phyloP scores from a whole-genome alignment of 2,113 vertebrate genomes.

The Podocnemis expansa region DNA sequence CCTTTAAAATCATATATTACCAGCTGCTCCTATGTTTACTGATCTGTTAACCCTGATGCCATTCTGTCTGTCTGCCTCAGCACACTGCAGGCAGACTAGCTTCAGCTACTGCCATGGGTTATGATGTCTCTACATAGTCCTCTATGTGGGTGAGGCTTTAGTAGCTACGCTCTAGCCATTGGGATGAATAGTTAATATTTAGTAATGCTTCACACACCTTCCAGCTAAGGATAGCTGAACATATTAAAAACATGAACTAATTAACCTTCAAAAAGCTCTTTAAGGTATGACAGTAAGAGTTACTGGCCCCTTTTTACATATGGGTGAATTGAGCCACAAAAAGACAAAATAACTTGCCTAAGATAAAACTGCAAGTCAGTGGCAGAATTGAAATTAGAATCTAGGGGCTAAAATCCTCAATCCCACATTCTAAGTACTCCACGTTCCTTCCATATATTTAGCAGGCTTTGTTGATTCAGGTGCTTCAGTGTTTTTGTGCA shows the following conservation, averaged over 20 bases:
- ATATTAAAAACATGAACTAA: conserved; percentile 12
- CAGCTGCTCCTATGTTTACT: not conserved
- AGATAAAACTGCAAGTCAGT: not conserved
- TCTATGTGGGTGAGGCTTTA: not conserved
- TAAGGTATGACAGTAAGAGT: conserved; percentile 26
- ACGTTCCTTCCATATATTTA: not conserved
- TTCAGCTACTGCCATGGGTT: not conserved
- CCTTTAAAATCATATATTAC: not conserved
- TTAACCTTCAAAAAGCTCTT: not conserved
- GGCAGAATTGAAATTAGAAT: not conserved
- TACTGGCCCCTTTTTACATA: conserved; percentile 13
- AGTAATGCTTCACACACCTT: not conserved
- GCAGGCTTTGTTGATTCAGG: conserved; percentile 55
- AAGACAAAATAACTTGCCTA: not conserved
- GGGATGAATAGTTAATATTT: not conserved
- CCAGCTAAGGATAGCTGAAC: not conserved
- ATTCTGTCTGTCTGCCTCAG: not conserved
- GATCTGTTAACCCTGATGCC: not conserved
- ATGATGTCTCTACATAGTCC: not conserved
- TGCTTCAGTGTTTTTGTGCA: conserved; percentile 12
- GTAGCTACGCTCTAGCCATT: not conserved
- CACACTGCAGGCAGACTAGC: not conserved
- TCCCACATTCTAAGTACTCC: conserved; percentile 27
- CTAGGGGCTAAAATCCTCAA: not conserved
- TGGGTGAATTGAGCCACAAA: conserved; percentile 11